phyloP scores from a whole-genome alignment of 2,888 invertebrate species.

The Anarsia innoxiella region DNA sequence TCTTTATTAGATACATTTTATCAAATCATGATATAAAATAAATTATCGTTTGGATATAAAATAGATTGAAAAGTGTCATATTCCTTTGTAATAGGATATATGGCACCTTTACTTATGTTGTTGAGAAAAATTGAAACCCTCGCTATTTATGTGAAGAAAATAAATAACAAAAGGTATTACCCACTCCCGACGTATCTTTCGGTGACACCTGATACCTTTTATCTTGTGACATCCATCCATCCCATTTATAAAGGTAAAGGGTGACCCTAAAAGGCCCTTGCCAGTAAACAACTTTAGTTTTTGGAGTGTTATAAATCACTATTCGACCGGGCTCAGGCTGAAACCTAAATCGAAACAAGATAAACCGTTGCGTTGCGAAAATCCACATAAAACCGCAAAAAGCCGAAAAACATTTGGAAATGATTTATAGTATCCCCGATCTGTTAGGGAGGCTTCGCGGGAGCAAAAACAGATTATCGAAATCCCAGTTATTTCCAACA shows the following conservation, averaged over 20 bases:
- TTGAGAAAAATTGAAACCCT: not conserved
- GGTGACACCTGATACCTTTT: conserved; percentile 7
- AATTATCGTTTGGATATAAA: no score
- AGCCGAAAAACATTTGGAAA: conserved; percentile 64
- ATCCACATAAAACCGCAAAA: conserved; percentile 62
- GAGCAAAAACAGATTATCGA: conserved; percentile 66
- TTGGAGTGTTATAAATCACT: conserved; percentile 30
- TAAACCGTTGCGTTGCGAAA: conserved; percentile 49
- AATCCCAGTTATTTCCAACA: conserved; percentile 54
- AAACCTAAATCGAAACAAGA: conserved; percentile 53
- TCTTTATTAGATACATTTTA: no score
- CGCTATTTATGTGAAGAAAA: not conserved
- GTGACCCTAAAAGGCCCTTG: not conserved
- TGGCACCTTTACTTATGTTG: no score
- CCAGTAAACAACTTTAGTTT: conserved; percentile 15
- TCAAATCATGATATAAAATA: no score
- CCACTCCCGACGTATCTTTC: not conserved
- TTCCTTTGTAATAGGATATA: no score
- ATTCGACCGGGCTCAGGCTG: conserved; percentile 29
- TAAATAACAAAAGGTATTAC: conserved; percentile 5
- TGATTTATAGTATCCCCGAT: conserved; percentile 63
- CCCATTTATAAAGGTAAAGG: conserved; percentile 7
- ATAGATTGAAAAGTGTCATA: no score
- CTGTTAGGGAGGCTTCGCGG: conserved; percentile 53
- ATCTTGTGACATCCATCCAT: conserved; percentile 4